Evolutionary conservation across 2,888 invertebrate genomes (phyloP).

Genomic region (Emmelina monodactyla): DNA sequence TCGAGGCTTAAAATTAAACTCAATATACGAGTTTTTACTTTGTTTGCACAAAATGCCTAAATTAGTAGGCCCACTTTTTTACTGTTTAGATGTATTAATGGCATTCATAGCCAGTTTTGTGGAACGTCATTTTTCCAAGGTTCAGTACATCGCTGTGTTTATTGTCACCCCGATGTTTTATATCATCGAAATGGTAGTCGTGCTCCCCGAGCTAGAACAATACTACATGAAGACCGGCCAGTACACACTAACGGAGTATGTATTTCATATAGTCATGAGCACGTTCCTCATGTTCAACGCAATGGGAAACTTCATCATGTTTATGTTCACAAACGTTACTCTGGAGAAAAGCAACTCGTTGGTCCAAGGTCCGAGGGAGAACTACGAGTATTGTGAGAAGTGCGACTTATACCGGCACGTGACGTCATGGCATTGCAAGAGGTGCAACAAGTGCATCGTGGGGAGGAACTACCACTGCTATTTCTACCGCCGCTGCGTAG

Average conservation of each 20-base stretch:
- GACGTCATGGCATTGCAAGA: background rate
- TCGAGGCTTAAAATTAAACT: no score
- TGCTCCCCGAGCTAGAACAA: no score
- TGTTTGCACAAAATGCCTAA: slow-evolving; percentile 2
- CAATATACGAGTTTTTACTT: no score
- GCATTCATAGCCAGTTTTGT: no score
- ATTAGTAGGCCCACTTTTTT: slow-evolving; percentile 1
- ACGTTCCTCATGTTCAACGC: background rate
- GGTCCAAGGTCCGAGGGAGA: background rate
- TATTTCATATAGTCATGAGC: background rate
- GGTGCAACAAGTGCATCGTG: background rate
- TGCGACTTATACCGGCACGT: background rate
- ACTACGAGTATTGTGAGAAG: background rate
- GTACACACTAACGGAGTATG: no score
- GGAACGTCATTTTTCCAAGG: no score
- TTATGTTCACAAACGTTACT: no score
- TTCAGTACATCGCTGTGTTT: no score
- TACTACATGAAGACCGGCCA: no score
- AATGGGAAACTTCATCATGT: background rate
- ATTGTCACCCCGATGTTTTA: no score
- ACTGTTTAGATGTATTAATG: slow-evolving; percentile 2
- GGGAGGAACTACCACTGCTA: background rate
- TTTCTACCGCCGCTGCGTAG: background rate
- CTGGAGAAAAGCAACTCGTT: no score
- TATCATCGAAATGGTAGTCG: no score